Evolutionary conservation across 1,140 invertebrate genomes (phyloP), one percentile per base, ranked within the genome.

Genomic region (Halictus rubicundus): DNA sequence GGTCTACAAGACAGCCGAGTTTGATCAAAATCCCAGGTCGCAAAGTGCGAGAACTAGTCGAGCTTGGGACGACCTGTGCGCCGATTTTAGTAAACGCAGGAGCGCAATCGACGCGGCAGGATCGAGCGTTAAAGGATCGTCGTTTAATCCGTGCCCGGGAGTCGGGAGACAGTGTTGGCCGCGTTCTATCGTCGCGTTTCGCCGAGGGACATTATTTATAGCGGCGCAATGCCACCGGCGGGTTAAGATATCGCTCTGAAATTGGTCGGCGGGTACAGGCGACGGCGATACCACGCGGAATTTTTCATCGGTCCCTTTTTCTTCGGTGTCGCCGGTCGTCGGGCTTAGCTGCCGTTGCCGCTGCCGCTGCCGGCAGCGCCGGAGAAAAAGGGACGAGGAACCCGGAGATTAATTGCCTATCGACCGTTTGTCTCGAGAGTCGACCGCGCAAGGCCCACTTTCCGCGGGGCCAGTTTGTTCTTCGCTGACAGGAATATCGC

Each of bases 201-300:
- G 12, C n/a, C 59, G 37, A 16, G 5, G 10, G 57, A 70, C 63
- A 80, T 88, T 90, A 89, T 89, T 89, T 89, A 89, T 88, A 80
- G 83, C 86, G 54, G 68, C 75, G 82, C 75, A 87, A 80, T 73
- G 70, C 83, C 60, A 86, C 82, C 83, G 86, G 74, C 84, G 86
- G 87, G 86, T 91, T 88, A 88, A 87, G 88, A 89, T 89, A 90
- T 87, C 85, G 83, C 86, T 80, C 82, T 90, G 64, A 84, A 90
- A 90, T 90, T 88, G 87, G 87, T 87, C 78, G 87, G 80, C 78
- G 87, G 70, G 63, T 66, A 70, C 74, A 46, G 42, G 42, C 70
- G 74, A 74, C 60, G 54, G 64, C 79, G 82, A 85, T 84, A 85
- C 84, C 82, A 83, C 74, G 83, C 74, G 74, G 78, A 78, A 83